Base-by-base conservation (phyloP, 2,113 vertebrate species). In the Pterocles burchelli region DNA sequence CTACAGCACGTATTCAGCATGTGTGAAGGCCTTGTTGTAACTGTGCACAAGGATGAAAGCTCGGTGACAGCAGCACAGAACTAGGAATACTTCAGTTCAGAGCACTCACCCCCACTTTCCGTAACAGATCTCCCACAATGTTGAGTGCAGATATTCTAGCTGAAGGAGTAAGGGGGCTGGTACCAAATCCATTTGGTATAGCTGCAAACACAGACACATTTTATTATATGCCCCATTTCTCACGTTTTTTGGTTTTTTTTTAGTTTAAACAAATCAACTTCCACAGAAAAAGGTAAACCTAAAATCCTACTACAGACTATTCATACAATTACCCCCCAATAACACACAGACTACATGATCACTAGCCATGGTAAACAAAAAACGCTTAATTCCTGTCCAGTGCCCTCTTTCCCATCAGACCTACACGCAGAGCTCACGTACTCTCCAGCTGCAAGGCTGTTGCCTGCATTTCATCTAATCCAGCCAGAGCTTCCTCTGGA, bases 71-170 rank as follows among this genome's bases (percentile, higher is more conserved):
- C 46, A 31, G 65, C 77, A 25, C 9, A 28, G 61, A 70, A 76
- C 46, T 4, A 43, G 36, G 48, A 38, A 26, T 9, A 11, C 12
- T 31, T 28, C 38, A 36, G 66, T 4, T 18, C 49, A 75, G 59
- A 57, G 88, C 34, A 97, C 99, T 97, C 98, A 99, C 99, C 98
- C 99, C 99, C 33, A 99, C 99, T 99, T 99, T 99, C 94, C 99
- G 98, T 90, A 99, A 97, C 75, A 99, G 99, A 96, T 99, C 99
- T n/a, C 99, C 99, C 88, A 99, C 99, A 36, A 99, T 99, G 96
- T 99, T 99, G 89, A 99, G 99, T 31, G 99, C 99, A 62, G 99
- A 99, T 98, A 99, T 99, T 97, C 99, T 98, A 68, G 99, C 99
- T 80, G 99, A 99, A 28, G 99, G 99, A 82, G 99, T 99, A 68